Evolutionary conservation across 2,888 invertebrate genomes (phyloP), one percentile per base, ranked within the genome.

Genomic region (Anorthoa munda): DNA sequence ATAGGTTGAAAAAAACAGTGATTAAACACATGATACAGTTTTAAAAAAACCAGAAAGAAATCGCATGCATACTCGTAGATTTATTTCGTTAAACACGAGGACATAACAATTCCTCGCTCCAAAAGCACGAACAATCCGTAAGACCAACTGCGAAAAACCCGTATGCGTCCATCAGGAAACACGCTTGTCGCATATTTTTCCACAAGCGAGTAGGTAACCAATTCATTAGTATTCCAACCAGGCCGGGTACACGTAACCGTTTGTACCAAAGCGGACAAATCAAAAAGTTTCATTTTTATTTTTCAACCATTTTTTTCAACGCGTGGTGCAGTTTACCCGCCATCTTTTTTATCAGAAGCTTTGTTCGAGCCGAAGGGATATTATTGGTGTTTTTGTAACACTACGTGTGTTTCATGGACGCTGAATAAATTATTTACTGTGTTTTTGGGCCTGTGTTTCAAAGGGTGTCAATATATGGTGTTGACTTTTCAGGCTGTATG

Each of bases 201-300:
- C 84, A 68, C 75, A 73, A 82, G 79, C 83, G 84, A 58, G 79
- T 75, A 84, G 85, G 87, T 88, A 85, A 86, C 90, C 89, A 89
- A 90, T 92, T 92, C 91, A 92, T 92, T 92, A 92, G 90, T 90
- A 92, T 92, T 90, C 92, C 75, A 83, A 75, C 85, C 83, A 85
- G 78, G 83, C 81, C 79, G 69, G 66, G 75, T 79, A 76, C 83
- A 73, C n/a, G 77, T 84, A 84, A 75, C 80, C 78, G 84, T 78
- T 84, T 86, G 76, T 85, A 69, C 67, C 74, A 67, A 79, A 83
- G 79, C 81, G 83, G 79, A 87, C 85, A 86, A 89, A 89, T 88
- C 89, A 86, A 89, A 89, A 88, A 83, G 86, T 88, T 85, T 74
- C 80, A 65, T 77, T 81, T 85, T 88, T 87, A n/a, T 83, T 75